Conservation (phyloP, 1,140 invertebrate genomes). For the Drosophila elegans region DNA sequence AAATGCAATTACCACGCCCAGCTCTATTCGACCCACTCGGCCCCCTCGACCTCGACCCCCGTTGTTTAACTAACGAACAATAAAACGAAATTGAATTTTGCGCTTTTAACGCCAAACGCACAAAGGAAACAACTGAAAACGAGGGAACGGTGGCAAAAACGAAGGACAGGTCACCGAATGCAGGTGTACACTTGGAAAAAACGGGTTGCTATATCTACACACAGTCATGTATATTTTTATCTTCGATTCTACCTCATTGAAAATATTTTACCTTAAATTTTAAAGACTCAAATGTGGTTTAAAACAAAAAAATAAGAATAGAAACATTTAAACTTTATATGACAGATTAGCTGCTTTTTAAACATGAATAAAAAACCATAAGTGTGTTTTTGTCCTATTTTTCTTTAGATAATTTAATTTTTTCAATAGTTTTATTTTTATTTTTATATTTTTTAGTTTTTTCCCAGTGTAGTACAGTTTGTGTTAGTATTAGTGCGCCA, state of each 20-base stretch:
- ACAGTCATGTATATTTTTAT: too few species aligned
- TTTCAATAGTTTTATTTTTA: too few species aligned
- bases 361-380: too few species aligned
- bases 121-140: slow-evolving; percentile 61
- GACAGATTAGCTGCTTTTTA: too few species aligned
- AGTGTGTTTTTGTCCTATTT: too few species aligned
- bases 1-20: slow-evolving; percentile 70
- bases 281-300: too few species aligned
- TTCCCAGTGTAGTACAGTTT: slow-evolving; percentile 6
- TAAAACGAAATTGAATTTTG: slow-evolving; percentile 83
- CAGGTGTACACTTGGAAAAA: slow-evolving; percentile 32
- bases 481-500: slow-evolving; percentile 14
- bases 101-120: slow-evolving; percentile 77
- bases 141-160: slow-evolving; percentile 6
- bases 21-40: neutral
- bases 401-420: too few species aligned
- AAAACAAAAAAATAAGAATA: too few species aligned
- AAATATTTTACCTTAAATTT: too few species aligned
- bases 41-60: slow-evolving; percentile 12
- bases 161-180: slow-evolving; percentile 1
- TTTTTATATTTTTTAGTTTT: neutral
- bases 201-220: neutral
- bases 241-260: too few species aligned
- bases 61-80: slow-evolving; percentile 79
- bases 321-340: too few species aligned